Evolutionary conservation across 2,888 invertebrate species (phyloP).

Genomic region (Pseudococcus jackbeardsleyi): DNA sequence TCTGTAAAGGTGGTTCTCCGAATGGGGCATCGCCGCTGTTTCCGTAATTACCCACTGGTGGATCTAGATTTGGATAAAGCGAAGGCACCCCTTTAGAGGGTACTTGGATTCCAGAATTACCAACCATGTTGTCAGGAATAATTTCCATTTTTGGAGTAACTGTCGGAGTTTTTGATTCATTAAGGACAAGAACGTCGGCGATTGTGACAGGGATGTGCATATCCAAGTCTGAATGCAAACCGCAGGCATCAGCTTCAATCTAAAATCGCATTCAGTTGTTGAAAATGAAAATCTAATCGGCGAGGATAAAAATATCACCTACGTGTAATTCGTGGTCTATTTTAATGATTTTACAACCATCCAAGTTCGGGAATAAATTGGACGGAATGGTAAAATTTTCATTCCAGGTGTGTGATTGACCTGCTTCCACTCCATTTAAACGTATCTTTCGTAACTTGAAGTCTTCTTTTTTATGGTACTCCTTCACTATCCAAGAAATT

Average conservation of each 20-base stretch:
- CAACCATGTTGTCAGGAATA: background rate
- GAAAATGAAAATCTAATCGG: background rate
- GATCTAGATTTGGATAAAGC: background rate
- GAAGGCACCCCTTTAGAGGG: background rate
- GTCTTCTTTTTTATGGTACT: no score
- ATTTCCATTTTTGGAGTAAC: background rate
- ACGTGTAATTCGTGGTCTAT: constrained; percentile 65
- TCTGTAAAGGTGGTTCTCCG: constrained; percentile 41
- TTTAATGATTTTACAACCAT: constrained; percentile 63
- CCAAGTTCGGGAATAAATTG: constrained; percentile 62
- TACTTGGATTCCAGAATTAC: constrained; percentile 22
- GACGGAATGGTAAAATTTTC: constrained; percentile 64
- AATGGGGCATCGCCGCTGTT: background rate
- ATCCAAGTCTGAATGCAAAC: constrained; percentile 63
- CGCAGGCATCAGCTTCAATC: constrained; percentile 62
- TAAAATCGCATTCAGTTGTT: constrained; percentile 25
- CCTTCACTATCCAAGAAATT: no score
- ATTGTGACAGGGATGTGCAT: constrained; percentile 65
- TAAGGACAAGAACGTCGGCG: constrained; percentile 65
- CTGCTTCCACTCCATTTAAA: constrained; percentile 64
- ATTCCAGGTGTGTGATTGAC: constrained; percentile 65
- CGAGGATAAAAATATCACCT: background rate
- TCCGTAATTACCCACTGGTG: background rate
- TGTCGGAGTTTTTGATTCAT: constrained; percentile 57
- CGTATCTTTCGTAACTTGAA: constrained; percentile 58